Conservation (phyloP, 1,140 invertebrate genomes). For the Pseudomyrmex concolor region DNA sequence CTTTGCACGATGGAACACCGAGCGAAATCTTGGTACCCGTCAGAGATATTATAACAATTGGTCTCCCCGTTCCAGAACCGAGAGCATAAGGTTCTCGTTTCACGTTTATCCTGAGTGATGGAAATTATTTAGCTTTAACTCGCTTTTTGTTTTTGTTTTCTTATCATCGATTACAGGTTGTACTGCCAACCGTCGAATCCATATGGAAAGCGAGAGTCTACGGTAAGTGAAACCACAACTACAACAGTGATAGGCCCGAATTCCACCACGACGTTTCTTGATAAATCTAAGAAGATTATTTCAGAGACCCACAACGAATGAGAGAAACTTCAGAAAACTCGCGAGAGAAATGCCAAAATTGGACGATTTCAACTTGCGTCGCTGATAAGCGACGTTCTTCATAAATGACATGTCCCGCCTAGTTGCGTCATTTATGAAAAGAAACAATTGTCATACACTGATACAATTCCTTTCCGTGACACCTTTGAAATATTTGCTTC, state of each 20-base stretch:
- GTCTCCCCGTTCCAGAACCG: conserved; percentile 91
- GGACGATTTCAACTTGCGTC: background rate
- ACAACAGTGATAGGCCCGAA: conserved; percentile 87
- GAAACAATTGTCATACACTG: background rate
- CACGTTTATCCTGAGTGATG: background rate
- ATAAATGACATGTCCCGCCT: background rate
- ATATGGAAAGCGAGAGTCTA: conserved; percentile 88
- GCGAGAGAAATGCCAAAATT: background rate
- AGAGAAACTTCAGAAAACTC: conserved; percentile 11
- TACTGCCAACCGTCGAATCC: conserved; percentile 87
- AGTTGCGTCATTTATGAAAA: background rate
- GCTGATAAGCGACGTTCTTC: background rate
- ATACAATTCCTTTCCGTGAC: background rate
- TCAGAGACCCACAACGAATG: conserved; percentile 74
- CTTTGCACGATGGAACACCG: conserved; percentile 91
- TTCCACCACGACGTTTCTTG: conserved; percentile 79
- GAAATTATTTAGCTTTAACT: too few relatives aligned
- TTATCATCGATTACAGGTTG: conserved; percentile 84
- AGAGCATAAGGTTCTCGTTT: conserved; percentile 90
- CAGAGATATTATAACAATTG: conserved; percentile 90
- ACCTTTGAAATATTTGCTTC: background rate
- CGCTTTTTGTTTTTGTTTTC: background rate
- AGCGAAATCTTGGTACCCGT: conserved; percentile 86
- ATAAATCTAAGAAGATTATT: conserved; percentile 78
- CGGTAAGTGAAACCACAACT: conserved; percentile 89